Percentiles rank a stretch among this genome's conserved stretches.
These are phyloP conservation scores for Vombatus ursinus DNA, from an alignment of 2,113 vertebrate genomes.

Conservation along the genomic window DNA sequence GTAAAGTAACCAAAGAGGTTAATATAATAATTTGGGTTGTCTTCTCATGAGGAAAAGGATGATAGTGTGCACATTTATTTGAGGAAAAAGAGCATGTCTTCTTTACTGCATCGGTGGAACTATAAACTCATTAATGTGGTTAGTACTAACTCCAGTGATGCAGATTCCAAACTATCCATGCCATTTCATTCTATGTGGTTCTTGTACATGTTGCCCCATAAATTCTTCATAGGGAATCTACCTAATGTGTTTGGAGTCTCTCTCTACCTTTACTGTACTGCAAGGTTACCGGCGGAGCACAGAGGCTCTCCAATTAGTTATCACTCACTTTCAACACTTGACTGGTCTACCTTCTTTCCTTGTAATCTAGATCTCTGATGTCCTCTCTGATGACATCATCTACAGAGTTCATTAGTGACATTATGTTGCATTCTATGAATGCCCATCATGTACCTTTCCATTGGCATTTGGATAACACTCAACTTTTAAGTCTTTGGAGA, in stretches of 20 bases:
- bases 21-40: constrained; percentile 64
- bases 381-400: not conserved
- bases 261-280: not conserved
- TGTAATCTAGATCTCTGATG: not conserved
- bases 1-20: constrained; percentile 58
- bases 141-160: not conserved
- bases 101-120: not conserved
- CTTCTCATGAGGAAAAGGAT: constrained; percentile 63
- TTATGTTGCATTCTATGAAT: not conserved
- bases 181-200: not conserved
- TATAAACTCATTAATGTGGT: not conserved
- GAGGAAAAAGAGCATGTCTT: not conserved
- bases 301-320: not conserved
- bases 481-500: not conserved
- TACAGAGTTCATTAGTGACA: not conserved
- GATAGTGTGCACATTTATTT: constrained; percentile 25
- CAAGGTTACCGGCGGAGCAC: not conserved
- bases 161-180: not conserved
- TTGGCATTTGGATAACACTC: not conserved
- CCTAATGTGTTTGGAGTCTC: not conserved
- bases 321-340: not conserved
- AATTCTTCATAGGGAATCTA: not conserved
- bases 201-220: not conserved
- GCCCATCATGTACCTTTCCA: not conserved
- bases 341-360: not conserved